A percentile compares a stretch with the other conserved stretches of the same genome.
phyloP scores from a whole-genome alignment of 2,888 invertebrate species.

The Rhyacophila evoluta region DNA sequence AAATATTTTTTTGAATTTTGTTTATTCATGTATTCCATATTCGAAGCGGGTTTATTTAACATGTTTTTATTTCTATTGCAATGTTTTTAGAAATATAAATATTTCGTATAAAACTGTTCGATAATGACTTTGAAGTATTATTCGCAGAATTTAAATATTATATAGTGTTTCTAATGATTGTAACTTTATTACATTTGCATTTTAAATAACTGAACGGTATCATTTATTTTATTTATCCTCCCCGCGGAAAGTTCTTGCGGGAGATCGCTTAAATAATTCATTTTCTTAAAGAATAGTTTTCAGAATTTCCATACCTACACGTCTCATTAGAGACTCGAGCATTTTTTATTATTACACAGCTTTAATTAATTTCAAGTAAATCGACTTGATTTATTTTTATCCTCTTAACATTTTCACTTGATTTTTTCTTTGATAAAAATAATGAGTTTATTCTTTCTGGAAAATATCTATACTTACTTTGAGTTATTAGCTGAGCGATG shows the following conservation, averaged over 20 bases:
- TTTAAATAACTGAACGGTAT: background rate
- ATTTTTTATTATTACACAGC: too few relatives aligned
- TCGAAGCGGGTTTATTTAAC: too few relatives aligned
- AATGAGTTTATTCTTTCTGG: too few relatives aligned
- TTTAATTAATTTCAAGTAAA: too few relatives aligned
- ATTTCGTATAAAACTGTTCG: background rate
- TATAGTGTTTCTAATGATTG: background rate
- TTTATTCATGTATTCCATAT: too few relatives aligned
- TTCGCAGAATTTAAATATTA: background rate
- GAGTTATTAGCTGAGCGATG: background rate
- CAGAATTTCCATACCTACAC: background rate
- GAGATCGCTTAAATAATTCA: background rate
- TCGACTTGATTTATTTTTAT: too few relatives aligned
- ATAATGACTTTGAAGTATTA: background rate
- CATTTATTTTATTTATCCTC: background rate
- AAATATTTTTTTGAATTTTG: too few relatives aligned
- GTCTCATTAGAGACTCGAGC: too few relatives aligned
- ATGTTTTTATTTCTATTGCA: too few relatives aligned
- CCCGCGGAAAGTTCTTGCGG: background rate
- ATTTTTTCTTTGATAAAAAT: too few relatives aligned
- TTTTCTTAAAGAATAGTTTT: background rate
- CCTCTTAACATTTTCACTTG: too few relatives aligned
- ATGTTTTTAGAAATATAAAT: background rate
- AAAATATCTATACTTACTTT: too few relatives aligned
- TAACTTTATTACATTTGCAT: background rate